Percentiles rank a stretch among this genome's conserved stretches.
phyloP scores from a whole-genome alignment of 2,797 vertebrate species.

The Poecilia velifera region DNA sequence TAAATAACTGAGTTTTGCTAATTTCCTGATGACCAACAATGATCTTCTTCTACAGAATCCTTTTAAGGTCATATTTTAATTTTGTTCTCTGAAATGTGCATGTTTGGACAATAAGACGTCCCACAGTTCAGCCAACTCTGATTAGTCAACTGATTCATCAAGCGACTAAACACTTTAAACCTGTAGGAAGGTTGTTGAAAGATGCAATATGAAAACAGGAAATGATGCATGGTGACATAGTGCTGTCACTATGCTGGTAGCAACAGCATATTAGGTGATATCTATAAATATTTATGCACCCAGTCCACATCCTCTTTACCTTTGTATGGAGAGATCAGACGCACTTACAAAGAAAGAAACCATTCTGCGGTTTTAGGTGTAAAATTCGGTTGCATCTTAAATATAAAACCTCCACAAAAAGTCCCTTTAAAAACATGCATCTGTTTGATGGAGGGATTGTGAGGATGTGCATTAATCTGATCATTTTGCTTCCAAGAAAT shows the following conservation, averaged over 20 bases:
- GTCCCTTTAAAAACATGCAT: background rate
- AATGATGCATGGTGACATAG: background rate
- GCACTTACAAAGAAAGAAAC: background rate
- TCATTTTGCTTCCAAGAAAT: background rate
- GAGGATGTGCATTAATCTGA: background rate
- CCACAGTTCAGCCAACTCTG: background rate
- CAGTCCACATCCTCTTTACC: background rate
- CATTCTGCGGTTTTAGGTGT: background rate
- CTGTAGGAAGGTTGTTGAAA: background rate
- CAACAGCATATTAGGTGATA: background rate
- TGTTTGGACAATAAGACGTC: background rate
- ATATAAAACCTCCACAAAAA: background rate
- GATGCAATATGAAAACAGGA: background rate
- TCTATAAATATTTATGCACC: background rate
- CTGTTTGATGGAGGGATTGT: background rate
- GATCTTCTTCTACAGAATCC: too few species aligned
- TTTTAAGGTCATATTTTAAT: background rate
- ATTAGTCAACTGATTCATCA: background rate
- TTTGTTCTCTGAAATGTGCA: background rate
- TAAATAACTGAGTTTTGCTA: too few species aligned
- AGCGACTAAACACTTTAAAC: background rate
- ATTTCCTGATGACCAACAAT: too few species aligned
- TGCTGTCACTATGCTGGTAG: background rate
- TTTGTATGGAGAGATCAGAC: background rate
- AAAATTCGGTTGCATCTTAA: background rate